Percentiles rank a stretch among this genome's conserved stretches.
Conservation (phyloP, 1,140 invertebrate genomes). For the Phthorimaea operculella region DNA sequence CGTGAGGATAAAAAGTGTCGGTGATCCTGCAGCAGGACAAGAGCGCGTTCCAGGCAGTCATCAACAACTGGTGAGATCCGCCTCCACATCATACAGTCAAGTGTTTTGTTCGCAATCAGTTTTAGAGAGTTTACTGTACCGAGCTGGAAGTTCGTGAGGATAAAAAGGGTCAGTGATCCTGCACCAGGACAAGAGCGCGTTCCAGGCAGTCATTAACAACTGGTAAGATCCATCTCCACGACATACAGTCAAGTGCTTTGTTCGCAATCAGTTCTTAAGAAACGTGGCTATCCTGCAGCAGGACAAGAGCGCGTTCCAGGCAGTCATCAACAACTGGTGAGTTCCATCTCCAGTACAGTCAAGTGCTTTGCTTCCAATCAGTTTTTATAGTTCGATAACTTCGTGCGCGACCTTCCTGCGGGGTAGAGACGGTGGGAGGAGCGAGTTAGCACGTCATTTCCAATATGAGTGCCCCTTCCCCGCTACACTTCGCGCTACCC, state of each 20-base stretch:
- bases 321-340: slow-evolving; percentile 86
- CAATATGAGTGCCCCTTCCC: too few relatives aligned
- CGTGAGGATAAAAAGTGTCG: too few relatives aligned
- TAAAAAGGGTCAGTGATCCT: slow-evolving; percentile 87
- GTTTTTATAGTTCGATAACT: too few relatives aligned
- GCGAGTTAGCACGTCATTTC: too few relatives aligned
- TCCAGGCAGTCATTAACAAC: slow-evolving; percentile 83
- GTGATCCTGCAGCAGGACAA: slow-evolving; percentile 85
- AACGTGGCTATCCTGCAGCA: slow-evolving; percentile 84
- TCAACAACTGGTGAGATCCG: slow-evolving; percentile 86
- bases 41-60: slow-evolving; percentile 79
- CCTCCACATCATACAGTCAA: not conserved
- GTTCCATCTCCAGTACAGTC: too few relatives aligned
- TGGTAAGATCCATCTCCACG: slow-evolving; percentile 78
- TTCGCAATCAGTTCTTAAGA: too few relatives aligned
- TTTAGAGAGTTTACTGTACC: too few relatives aligned
- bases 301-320: slow-evolving; percentile 83
- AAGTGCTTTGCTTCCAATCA: too few relatives aligned
- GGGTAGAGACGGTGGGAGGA: too few relatives aligned
- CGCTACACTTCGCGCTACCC: too few relatives aligned
- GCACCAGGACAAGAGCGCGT: slow-evolving; percentile 81
- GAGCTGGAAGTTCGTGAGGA: too few relatives aligned
- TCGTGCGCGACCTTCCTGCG: too few relatives aligned
- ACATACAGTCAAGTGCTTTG: not conserved
- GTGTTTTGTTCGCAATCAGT: not conserved